Evolutionary conservation across 2,113 vertebrate species (phyloP), one percentile per base, ranked within the genome.

Genomic region (Heloderma charlesbogerti): DNA sequence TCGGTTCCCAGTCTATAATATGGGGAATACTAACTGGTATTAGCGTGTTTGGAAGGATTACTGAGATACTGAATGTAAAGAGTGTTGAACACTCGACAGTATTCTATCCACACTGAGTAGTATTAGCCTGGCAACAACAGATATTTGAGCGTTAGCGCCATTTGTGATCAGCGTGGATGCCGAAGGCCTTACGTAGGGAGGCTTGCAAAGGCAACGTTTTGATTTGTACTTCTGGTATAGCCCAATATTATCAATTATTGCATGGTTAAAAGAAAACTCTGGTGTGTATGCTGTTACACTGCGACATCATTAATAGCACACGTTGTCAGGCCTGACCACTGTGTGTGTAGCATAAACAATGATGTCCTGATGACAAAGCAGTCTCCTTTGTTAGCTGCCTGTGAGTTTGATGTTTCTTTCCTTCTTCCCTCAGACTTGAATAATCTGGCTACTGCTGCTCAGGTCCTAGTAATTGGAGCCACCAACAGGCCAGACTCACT

Each of bases 401-500:
- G 51, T 92, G 93, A 4, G 45, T 89, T 85, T 69, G 88, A 88
- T 93, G 22, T 79, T 60, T 93, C 29, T 34, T 93, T 92, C 90
- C 60, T 92, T 91, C 60, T 31, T 77, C 86, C 51, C 57, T 10
- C 93, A 99, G 99, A 99, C 86, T 88, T 99, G 94, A 99, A 98
- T 94, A 98, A 97, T 0, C 34, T 97, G 94, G 92, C 97, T 13
- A 94, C 97, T 37, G 97, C 95, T 0, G 97, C 98, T 48, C 99
- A 98, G 91, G 98, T 99, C 10, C 95, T 99, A 89, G 98, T 99
- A 82, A 98, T 99, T 0, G 99, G 99, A 0, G 99, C 99, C 91
- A 99, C 99, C 13, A 99, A 99, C 97, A 97, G 99, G 34, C 99
- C 99, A 0, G 99, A 99, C 92, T 97, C 99, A 0, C 90, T 99